Conservation (phyloP, 2,888 invertebrate species). For the Phyllotreta cruciferae region DNA sequence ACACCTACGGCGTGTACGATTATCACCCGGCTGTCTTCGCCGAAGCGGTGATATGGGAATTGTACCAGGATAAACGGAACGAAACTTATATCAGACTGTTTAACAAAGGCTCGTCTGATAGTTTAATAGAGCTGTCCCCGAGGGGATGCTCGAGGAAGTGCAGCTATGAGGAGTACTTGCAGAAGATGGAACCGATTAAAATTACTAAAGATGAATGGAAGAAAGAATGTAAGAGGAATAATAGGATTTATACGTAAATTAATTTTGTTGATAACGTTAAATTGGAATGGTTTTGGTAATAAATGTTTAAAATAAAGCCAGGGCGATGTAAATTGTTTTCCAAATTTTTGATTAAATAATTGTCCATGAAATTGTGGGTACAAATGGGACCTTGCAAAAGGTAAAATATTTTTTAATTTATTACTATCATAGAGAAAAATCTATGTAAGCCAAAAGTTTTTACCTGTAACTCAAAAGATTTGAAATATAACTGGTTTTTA, state of each 20-base stretch:
- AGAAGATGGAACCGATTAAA: constrained; percentile 67
- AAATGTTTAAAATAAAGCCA: too few species aligned
- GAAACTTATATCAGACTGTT: constrained; percentile 32
- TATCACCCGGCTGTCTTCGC: constrained; percentile 70
- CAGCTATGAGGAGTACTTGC: constrained; percentile 66
- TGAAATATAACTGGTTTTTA: too few species aligned
- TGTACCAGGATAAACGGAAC: constrained; percentile 47
- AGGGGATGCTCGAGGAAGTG: constrained; percentile 73
- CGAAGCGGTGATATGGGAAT: constrained; percentile 72
- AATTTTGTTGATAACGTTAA: too few species aligned
- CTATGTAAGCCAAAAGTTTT: too few species aligned
- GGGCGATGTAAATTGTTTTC: too few species aligned
- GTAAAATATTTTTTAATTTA: too few species aligned
- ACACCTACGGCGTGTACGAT: constrained; percentile 71
- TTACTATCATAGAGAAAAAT: too few species aligned
- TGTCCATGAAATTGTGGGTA: too few species aligned
- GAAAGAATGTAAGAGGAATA: constrained; percentile 64
- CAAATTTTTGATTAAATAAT: too few species aligned
- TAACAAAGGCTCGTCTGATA: constrained; percentile 37
- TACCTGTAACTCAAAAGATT: too few species aligned
- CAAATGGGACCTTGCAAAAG: too few species aligned
- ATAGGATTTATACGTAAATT: constrained; percentile 8
- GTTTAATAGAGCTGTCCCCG: constrained; percentile 58
- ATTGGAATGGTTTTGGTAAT: too few species aligned
- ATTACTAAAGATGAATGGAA: constrained; percentile 69